Base-by-base conservation (phyloP, 2,113 vertebrate genomes). In the Tinamus guttatus region DNA sequence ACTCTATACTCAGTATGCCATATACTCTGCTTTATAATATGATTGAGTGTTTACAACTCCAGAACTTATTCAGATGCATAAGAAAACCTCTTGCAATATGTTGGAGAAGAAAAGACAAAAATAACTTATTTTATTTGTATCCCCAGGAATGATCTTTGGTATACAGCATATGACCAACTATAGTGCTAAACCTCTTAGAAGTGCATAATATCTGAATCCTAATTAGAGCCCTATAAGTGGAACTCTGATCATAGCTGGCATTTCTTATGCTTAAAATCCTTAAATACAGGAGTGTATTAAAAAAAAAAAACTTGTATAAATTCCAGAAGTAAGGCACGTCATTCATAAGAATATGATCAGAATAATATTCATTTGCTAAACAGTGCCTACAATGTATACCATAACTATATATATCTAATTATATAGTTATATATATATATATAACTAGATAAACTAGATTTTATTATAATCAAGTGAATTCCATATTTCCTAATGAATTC, bases 401-500 rank as follows among this genome's bases (percentile, higher is more conserved):
- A 41, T 12, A 41, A 85, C 40, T 41, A 41, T 12, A 41, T 41
- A 41, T 40, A 40, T 40, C 8, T 41, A n/a, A n/a, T n/a, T n/a
- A 41, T 41, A 41, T 41, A 41, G 40, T 41, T 41, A 41, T 40
- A 40, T 11, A 40, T 41, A 40, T 41, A 41, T 41, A 96, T 49
- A n/a, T 63, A 60, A 47, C 13, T 49, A 63, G n/a, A 64, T n/a
- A 62, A 60, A 1, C 60, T 45, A 70, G 22, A 21, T 15, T 36
- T 70, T 70, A 51, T 51, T 51, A 24, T 36, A 24, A 36, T 70
- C 25, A 68, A 4, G 4, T 73, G 8, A 60, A 82, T 85, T 60
- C 7, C 60, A 5, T 80, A 11, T 75, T 91, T 90, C 85, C 3
- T 24, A 68, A 62, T 79, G 7, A 88, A 92, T 94, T 91, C 65